A percentile compares a stretch with the other conserved stretches of the same genome.
Evolutionary conservation across 2,888 invertebrate genomes (phyloP).

Genomic region (Drosophila meridiana): DNA sequence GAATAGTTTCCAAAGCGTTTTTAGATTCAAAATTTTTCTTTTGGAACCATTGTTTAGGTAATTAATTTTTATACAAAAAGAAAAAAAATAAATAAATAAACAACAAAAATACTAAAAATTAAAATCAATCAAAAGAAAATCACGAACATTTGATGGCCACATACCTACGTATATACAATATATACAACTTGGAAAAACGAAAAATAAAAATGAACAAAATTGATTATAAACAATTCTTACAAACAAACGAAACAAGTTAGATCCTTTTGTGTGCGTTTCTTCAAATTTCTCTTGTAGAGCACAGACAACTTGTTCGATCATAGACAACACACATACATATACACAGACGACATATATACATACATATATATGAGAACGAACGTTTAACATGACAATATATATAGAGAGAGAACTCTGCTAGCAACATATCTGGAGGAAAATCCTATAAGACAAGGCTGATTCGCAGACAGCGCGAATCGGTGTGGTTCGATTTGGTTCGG

Average conservation of each 20-base stretch:
- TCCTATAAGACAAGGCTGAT: neutral
- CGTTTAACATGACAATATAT: slow-evolving; percentile 19
- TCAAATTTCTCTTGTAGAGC: neutral
- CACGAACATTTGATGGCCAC: neutral
- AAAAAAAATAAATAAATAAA: neutral
- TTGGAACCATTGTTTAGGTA: slow-evolving; percentile 53
- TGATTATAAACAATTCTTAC: neutral
- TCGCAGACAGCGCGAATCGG: neutral
- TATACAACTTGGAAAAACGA: neutral
- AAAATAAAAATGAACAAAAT: neutral
- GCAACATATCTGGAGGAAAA: slow-evolving; percentile 24
- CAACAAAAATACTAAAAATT: slow-evolving; percentile 1
- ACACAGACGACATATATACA: neutral
- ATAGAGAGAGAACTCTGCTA: slow-evolving; percentile 8
- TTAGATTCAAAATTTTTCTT: slow-evolving; percentile 49
- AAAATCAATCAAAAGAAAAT: neutral
- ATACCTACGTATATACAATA: neutral
- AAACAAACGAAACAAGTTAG: neutral
- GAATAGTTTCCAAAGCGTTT: slow-evolving; percentile 46
- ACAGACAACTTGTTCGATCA: neutral
- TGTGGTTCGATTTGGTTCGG: neutral
- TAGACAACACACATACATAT: neutral
- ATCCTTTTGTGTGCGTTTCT: neutral
- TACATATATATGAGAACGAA: neutral
- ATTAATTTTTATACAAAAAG: slow-evolving; percentile 29